phyloP scores from a whole-genome alignment of 1,140 invertebrate genomes.

The Pseudomyrmex pallidus region DNA sequence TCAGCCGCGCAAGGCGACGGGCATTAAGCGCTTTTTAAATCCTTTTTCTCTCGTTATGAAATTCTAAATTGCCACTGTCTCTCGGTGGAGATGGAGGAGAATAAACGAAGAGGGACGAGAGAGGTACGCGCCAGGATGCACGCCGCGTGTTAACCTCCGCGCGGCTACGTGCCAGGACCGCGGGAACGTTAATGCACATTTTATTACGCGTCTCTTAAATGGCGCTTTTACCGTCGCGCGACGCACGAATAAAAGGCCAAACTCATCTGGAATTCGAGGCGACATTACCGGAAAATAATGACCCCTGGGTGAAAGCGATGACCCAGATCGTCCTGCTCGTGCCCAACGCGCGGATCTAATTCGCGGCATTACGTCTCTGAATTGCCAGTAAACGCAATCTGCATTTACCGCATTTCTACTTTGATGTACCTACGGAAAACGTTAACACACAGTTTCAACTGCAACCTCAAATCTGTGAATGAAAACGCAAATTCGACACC shows the following conservation, averaged over 20 bases:
- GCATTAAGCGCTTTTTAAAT: conserved; percentile 49
- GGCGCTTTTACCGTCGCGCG: conserved; percentile 44
- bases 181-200: conserved; percentile 54
- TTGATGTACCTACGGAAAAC: background rate
- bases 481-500: background rate
- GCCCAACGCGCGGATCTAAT: conserved; percentile 32
- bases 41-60: conserved; percentile 57
- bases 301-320: conserved; percentile 48
- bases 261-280: conserved; percentile 54
- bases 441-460: background rate
- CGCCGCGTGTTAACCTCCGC: conserved; percentile 45
- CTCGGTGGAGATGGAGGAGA: conserved; percentile 34
- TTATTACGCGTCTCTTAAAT: conserved; percentile 55
- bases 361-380: background rate
- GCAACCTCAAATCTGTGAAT: too few species aligned
- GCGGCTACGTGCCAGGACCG: conserved; percentile 48
- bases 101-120: background rate
- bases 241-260: conserved; percentile 46
- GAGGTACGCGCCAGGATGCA: conserved; percentile 9
- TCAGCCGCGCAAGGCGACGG: conserved; percentile 31
- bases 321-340: conserved; percentile 40
- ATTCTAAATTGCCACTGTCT: conserved; percentile 59
- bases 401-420: background rate
- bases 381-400: background rate
- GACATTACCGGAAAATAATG: conserved; percentile 60